Base-by-base conservation (phyloP, 2,113 vertebrate species). In the Platichthys flesus region DNA sequence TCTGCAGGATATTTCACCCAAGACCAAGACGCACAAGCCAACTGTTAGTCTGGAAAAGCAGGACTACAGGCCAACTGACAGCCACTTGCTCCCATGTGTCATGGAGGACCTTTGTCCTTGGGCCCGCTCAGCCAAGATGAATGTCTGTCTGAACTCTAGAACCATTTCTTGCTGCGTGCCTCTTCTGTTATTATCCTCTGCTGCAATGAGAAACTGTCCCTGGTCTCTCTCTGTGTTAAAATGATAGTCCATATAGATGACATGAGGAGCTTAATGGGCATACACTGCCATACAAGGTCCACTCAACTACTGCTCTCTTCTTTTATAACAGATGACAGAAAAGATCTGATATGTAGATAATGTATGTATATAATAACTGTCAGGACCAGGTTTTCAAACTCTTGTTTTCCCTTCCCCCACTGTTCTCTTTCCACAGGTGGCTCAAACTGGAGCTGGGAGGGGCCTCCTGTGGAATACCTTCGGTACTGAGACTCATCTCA, bases 1-100 rank as follows among this genome's bases (percentile, higher is more conserved):
- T 21, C 52, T 47, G 63, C 26, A 74, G 49, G 82, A 83, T 89
- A 79, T 82, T 31, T 73, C 81, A 20, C 71, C 63, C 28, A 18
- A 47, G 76, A 56, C 45, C 40, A 71, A 45, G 23, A 66, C 61
- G 55, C 67, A 45, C 0, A 9, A 56, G 45, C 73, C 71, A 85
- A 87, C 77, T 81, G 79, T 76, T 75, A 49, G 77, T 67, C 58
- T 66, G 47, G 55, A 64, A 67, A 71, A 57, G 42, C 60, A 23
- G 26, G 18, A 55, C 71, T 2, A 23, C 60, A 23, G 26, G 18
- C 59, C 67, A 2, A n/a, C 2, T 47, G 26, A 54, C 67, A 26
- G 35, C 5, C 2, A 35, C 54, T 57, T 55, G n/a, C 68, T 70
- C 23, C 81, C 61, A 84, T 78, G 72, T 84, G 84, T 9, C 35